phyloP scores from a whole-genome alignment of 1,140 invertebrate species.

The Muscidifurax raptorellus region DNA sequence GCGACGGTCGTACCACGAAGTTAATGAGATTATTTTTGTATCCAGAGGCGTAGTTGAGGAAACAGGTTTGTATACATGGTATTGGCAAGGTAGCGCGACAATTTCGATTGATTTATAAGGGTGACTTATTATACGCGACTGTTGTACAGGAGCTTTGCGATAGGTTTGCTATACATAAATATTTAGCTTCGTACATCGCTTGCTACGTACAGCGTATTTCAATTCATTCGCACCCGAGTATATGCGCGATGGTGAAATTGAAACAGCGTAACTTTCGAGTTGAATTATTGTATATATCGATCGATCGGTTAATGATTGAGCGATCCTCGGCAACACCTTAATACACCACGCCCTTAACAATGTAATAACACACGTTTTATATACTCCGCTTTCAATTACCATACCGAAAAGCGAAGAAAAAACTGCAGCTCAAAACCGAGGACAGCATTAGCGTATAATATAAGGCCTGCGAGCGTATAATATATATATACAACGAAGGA shows the following conservation, averaged over 20 bases:
- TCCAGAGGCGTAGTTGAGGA: too few species aligned
- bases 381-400: not conserved
- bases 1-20: too few species aligned
- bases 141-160: not conserved
- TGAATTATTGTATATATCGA: not conserved
- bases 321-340: not conserved
- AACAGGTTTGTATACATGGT: too few species aligned
- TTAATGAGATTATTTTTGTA: not conserved
- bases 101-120: not conserved
- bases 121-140: not conserved
- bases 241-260: too few species aligned
- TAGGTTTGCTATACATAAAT: too few species aligned
- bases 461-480: not conserved
- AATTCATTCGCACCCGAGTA: too few species aligned
- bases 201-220: too few species aligned
- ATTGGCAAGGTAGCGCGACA: not conserved
- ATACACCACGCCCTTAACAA: not conserved
- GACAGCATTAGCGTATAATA: constrained; percentile 36
- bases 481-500: not conserved
- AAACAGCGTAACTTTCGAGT: too few species aligned
- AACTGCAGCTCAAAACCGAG: not conserved
- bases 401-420: not conserved
- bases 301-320: not conserved
- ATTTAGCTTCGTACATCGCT: too few species aligned
- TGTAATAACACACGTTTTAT: not conserved